Percentiles rank a stretch among this genome's conserved stretches.
phyloP scores from a whole-genome alignment of 2,797 vertebrate species.

The Xiphorhynchus erythropygius region DNA sequence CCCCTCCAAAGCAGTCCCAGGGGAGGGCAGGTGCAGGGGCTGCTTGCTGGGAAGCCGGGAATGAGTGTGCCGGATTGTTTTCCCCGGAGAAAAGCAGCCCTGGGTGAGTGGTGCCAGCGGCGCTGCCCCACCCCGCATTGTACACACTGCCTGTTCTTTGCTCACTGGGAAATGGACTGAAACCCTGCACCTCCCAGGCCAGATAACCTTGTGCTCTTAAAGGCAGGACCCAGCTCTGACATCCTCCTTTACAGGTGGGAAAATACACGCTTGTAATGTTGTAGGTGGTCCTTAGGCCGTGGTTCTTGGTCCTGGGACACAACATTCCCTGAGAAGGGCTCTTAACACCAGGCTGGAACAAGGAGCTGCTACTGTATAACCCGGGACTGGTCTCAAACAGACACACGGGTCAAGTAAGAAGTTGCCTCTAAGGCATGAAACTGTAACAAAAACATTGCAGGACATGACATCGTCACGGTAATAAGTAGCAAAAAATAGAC shows the following conservation, averaged over 20 bases:
- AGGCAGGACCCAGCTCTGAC: not conserved
- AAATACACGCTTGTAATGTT: accelerated
- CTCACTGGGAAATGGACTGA: not conserved
- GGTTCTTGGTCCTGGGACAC: not conserved
- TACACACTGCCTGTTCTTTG: not conserved
- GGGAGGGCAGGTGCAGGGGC: not conserved
- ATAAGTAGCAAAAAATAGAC: not conserved
- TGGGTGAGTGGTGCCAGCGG: not conserved
- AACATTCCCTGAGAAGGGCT: not conserved
- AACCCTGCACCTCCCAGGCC: not conserved
- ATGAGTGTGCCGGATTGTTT: not conserved
- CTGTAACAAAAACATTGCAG: not conserved
- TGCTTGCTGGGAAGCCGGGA: not conserved
- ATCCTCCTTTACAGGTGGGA: not conserved
- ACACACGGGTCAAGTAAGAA: not conserved
- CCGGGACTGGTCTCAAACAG: not conserved
- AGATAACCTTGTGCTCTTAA: not conserved
- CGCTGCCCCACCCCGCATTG: constrained; percentile 8
- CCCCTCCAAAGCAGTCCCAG: accelerated
- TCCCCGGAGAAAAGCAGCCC: not conserved
- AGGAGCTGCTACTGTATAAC: not conserved
- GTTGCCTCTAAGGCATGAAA: not conserved
- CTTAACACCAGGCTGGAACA: not conserved
- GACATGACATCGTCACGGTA: not conserved
- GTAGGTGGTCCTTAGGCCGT: not conserved